Evolutionary conservation across 2,888 invertebrate genomes (phyloP), one percentile per base, ranked within the genome.

Genomic region (Eilema depressum): DNA sequence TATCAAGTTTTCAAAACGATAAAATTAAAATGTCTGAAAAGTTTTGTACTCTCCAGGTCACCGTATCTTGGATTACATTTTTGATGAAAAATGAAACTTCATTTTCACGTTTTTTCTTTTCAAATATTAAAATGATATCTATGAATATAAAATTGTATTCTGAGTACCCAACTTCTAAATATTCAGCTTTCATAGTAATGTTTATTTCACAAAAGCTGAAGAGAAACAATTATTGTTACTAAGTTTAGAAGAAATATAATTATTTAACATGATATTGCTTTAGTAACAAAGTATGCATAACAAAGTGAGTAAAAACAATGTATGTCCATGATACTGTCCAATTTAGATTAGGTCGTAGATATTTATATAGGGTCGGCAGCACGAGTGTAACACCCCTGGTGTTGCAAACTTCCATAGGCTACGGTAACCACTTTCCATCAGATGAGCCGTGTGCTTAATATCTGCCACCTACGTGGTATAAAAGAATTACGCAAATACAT

Each of bases 11-110:
- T 73, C 71, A 72, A 70, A 75, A 78, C 75, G 77, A 78, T 76
- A 75, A 78, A 80, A 78, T 83, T 75, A 78, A 84, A 81, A 75
- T 75, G 78, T 82, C 82, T 81, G 67, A 47, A 74, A 82, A 83
- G 70, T 83, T 83, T 65, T 20, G 30, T 56, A 62, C 25, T 53
- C 68, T 59, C 71, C 63, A 77, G 75, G 75, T 74, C 73, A 77
- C 71, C 59, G 66, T 72, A 65, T 70, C 70, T 66, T 14, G 57
- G 41, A 69, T 20, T 30, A 47, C 63, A 74, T 41, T 78, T 75
- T 78, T 75, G 70, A 81, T 66, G 61, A 28, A 75, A 72, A 73
- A 60, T 66, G 25, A 76, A 75, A 77, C 66, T 76, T 64, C 65
- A 76, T 78, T 75, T 65, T 23, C 33, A 68, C 56, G n/a, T 79